Evolutionary conservation across 1,140 invertebrate genomes (phyloP).

Genomic region (Daktulosphaira vitifoliae): DNA sequence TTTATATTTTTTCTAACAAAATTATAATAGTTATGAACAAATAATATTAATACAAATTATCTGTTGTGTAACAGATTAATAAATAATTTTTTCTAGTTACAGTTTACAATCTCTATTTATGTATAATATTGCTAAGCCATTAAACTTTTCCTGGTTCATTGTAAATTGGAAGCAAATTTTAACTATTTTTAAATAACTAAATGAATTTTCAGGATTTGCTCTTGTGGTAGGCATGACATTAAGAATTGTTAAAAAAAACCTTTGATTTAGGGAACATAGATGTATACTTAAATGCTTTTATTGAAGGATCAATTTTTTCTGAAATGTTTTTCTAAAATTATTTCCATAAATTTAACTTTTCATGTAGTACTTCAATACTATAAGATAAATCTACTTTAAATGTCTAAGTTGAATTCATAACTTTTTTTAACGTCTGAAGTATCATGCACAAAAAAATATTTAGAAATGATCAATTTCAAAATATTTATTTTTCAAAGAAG

Average conservation of each 20-base stretch:
- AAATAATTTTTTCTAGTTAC: background rate
- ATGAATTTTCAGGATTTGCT: constrained; percentile 35
- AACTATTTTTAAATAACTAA: constrained; percentile 43
- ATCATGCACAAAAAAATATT: background rate
- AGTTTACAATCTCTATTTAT: constrained; percentile 33
- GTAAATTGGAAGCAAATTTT: constrained; percentile 44
- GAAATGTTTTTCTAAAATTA: background rate
- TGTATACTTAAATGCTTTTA: background rate
- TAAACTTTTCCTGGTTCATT: constrained; percentile 36
- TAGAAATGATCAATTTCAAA: no score
- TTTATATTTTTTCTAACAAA: no score
- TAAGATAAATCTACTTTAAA: background rate
- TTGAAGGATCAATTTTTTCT: background rate
- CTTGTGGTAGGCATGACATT: constrained; percentile 14
- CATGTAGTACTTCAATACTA: background rate
- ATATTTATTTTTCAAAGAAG: no score
- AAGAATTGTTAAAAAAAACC: background rate
- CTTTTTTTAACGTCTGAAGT: background rate
- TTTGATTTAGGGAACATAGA: background rate
- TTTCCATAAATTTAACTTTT: background rate
- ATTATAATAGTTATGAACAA: no score
- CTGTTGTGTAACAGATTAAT: no score
- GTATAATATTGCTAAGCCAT: constrained; percentile 36
- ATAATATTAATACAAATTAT: no score
- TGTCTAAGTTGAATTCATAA: background rate